Conservation (phyloP, 2,888 invertebrate species). For the Argynnis bischoffii region DNA sequence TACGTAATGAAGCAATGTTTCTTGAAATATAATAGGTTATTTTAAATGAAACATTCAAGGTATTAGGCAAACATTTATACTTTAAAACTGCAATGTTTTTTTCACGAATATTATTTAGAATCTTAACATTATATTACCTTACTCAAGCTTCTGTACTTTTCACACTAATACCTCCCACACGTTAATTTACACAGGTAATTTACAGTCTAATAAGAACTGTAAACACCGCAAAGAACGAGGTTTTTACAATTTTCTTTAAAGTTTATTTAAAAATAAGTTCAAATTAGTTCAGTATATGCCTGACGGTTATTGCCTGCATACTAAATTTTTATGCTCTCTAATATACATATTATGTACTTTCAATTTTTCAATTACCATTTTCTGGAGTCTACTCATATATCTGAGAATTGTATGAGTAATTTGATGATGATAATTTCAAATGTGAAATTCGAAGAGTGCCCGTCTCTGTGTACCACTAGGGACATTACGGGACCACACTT, state of each 20-base stretch:
- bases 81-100: neutral
- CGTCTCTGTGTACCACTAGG: too few relatives aligned
- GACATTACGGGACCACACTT: too few relatives aligned
- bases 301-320: neutral
- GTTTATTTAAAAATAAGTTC: slow-evolving; percentile 6
- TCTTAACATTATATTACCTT: neutral
- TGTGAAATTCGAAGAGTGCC: too few relatives aligned
- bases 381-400: too few relatives aligned
- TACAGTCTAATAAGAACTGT: neutral
- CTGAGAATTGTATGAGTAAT: too few relatives aligned
- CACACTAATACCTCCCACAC: neutral
- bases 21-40: slow-evolving; percentile 13
- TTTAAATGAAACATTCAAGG: slow-evolving; percentile 2
- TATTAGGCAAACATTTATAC: neutral
- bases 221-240: neutral
- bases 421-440: too few relatives aligned
- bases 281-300: slow-evolving; percentile 1
- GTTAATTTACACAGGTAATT: slow-evolving; percentile 7
- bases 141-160: neutral
- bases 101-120: neutral
- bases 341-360: too few relatives aligned
- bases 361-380: too few relatives aligned
- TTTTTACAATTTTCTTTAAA: slow-evolving; percentile 1
- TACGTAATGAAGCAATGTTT: slow-evolving; percentile 2
- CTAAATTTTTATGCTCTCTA: too few relatives aligned